Conservation (phyloP, 2,113 vertebrate genomes). For the Calidris pygmaea region DNA sequence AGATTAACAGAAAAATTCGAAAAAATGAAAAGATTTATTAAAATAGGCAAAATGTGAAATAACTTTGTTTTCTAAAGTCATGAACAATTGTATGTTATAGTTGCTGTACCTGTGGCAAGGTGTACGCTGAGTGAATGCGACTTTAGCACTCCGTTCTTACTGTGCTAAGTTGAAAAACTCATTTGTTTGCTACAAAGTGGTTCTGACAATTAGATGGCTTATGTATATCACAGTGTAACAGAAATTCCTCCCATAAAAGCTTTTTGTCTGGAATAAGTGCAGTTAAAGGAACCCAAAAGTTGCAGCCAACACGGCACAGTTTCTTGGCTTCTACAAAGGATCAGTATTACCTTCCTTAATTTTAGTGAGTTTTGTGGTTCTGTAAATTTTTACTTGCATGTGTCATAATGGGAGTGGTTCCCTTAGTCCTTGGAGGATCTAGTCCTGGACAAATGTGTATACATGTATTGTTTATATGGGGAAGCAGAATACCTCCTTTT, state of each 20-base stretch:
- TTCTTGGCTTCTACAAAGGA: not conserved
- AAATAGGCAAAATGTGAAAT: not conserved
- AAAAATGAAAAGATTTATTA: not conserved
- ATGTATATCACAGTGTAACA: not conserved
- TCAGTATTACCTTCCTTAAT: not conserved
- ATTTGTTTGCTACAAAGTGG: not conserved
- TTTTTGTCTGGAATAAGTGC: not conserved
- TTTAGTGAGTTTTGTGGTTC: not conserved
- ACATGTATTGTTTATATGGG: fast-evolving
- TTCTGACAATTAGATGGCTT: not conserved
- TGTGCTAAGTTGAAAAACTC: not conserved
- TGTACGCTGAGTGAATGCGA: not conserved
- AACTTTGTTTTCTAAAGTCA: not conserved
- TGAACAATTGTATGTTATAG: not conserved
- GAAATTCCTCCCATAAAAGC: not conserved
- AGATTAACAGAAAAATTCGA: not conserved
- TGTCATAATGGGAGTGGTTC: not conserved
- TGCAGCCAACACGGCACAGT: not conserved
- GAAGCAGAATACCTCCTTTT: not conserved
- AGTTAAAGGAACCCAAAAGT: not conserved
- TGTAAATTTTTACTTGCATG: fast-evolving
- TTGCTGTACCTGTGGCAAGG: not conserved
- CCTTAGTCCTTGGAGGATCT: not conserved
- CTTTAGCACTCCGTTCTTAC: not conserved
- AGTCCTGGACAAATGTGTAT: not conserved